A percentile compares a stretch with the other conserved stretches of the same genome.
phyloP scores from a whole-genome alignment of 2,113 vertebrate genomes.

The Neomonachus schauinslandi region DNA sequence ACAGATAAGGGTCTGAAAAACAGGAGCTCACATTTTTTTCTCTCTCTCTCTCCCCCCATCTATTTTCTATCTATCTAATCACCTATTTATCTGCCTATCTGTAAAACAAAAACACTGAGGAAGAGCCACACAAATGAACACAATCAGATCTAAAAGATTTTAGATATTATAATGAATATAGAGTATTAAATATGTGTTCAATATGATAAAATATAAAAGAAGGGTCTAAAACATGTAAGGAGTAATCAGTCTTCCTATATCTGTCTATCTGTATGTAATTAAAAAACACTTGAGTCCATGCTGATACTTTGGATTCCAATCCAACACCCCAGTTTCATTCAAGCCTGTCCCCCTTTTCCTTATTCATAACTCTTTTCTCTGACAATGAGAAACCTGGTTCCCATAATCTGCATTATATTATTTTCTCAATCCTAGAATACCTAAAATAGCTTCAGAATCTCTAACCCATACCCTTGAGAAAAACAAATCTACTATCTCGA shows the following conservation, averaged over 20 bases:
- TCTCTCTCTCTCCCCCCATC: not conserved
- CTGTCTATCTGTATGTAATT: not conserved
- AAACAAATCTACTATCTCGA: not conserved
- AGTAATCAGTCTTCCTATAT: not conserved
- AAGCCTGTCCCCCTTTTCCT: not conserved
- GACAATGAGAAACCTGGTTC: not conserved
- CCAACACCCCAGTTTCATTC: not conserved
- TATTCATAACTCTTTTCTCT: not conserved
- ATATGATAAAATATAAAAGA: not conserved
- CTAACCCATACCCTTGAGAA: not conserved
- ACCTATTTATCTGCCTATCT: not conserved
- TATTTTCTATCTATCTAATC: not conserved
- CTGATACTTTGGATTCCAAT: not conserved
- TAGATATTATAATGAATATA: not conserved
- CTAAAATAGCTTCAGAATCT: not conserved
- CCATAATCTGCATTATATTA: not conserved
- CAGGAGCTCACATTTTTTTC: not conserved
- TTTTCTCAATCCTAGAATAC: not conserved
- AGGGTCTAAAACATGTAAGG: not conserved
- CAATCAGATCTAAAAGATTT: not conserved
- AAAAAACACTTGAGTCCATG: not conserved
- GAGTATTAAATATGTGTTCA: not conserved
- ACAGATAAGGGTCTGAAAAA: not conserved
- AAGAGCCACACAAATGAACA: not conserved
- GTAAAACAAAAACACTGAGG: not conserved